Evolutionary conservation across 2,797 vertebrate genomes (phyloP).

Genomic region (Hipposideros larvatus): DNA sequence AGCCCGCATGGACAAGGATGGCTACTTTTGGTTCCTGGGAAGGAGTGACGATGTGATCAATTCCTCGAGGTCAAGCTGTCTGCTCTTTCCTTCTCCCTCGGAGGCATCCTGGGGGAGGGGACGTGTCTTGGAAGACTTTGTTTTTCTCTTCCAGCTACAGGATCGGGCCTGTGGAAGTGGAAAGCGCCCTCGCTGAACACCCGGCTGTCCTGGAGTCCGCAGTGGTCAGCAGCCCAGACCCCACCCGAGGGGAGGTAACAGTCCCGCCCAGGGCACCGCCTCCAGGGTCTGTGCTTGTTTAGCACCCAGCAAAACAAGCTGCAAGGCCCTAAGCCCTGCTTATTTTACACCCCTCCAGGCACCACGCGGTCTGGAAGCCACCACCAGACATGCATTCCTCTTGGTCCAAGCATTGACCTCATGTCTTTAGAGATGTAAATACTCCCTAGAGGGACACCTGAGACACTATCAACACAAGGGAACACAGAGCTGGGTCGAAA

Average conservation of each 20-base stretch:
- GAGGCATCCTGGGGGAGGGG: not conserved
- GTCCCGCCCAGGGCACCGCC: not conserved
- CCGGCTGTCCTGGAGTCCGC: constrained; percentile 92
- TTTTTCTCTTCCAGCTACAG: constrained; percentile 88
- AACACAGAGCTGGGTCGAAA: not conserved
- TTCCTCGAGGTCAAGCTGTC: constrained; percentile 87
- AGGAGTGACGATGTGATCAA: constrained; percentile 90
- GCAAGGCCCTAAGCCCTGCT: not conserved
- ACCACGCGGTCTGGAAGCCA: not conserved
- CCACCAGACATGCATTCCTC: not conserved
- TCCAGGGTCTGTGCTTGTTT: not conserved
- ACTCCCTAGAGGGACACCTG: not conserved
- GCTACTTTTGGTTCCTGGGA: constrained; percentile 89
- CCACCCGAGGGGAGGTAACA: constrained; percentile 92
- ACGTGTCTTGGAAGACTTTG: not conserved
- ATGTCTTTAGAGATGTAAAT: not conserved
- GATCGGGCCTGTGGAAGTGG: constrained; percentile 93
- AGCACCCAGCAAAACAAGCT: not conserved
- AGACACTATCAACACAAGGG: not conserved
- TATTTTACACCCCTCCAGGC: not conserved
- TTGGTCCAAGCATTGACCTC: not conserved
- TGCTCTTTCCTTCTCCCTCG: not conserved
- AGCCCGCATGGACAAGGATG: constrained; percentile 87
- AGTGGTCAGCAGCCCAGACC: constrained; percentile 92
- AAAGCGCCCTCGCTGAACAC: constrained; percentile 91